Evolutionary conservation across 2,113 vertebrate species (phyloP).

Genomic region (Stomatorhinus ivindoensis): DNA sequence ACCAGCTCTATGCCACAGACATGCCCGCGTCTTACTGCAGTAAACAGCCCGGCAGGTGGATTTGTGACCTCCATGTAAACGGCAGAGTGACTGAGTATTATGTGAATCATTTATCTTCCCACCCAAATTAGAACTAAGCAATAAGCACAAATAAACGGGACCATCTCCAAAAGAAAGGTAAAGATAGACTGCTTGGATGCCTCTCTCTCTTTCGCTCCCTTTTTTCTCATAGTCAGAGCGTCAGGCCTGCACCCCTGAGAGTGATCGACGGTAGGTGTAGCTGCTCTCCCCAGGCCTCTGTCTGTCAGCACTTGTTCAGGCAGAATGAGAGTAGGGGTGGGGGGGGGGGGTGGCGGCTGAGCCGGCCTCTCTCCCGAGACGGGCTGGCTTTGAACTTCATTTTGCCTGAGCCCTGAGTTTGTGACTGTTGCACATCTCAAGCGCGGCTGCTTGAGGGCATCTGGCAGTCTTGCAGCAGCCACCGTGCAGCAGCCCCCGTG

Average conservation of each 20-base stretch:
- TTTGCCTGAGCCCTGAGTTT: not conserved
- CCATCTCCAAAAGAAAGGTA: not conserved
- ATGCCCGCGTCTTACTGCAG: not conserved
- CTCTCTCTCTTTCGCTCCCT: not conserved
- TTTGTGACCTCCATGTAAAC: not conserved
- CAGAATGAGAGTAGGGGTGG: not conserved
- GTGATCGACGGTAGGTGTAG: constrained; percentile 47
- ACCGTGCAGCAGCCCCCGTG: too few species aligned
- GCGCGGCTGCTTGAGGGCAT: not conserved
- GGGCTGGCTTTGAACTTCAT: constrained; percentile 13
- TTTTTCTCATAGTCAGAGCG: not conserved
- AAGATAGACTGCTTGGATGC: not conserved
- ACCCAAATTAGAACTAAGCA: not conserved
- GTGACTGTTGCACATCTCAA: not conserved
- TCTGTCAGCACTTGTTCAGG: constrained; percentile 50
- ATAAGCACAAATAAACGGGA: not conserved
- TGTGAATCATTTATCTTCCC: not conserved
- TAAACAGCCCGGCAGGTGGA: not conserved
- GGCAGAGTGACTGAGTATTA: not conserved
- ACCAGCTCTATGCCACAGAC: not conserved
- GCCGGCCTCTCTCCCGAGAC: not conserved
- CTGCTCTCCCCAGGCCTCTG: constrained; percentile 31
- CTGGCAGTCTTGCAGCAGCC: not conserved
- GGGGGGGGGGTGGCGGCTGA: not conserved
- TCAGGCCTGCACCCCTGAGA: constrained; percentile 40